A percentile compares a stretch with the other conserved stretches of the same genome.
Conservation (phyloP, 2,797 vertebrate species). For the Tenualosa ilisha region DNA sequence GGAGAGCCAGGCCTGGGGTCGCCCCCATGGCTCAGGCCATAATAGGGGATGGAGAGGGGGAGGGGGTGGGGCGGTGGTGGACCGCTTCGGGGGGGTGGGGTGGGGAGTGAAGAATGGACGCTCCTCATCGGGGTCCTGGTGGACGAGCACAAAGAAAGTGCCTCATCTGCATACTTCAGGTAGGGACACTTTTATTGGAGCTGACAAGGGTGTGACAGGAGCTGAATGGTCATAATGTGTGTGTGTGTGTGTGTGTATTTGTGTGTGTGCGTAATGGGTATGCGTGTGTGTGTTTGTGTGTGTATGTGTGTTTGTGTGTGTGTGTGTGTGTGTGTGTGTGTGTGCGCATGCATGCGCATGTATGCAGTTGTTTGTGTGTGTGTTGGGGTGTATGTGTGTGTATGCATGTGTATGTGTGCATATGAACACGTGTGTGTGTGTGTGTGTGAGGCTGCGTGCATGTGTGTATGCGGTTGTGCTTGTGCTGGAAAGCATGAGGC, state of each 20-base stretch:
- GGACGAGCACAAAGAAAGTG: conserved; percentile 82
- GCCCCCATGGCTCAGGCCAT: conserved; percentile 82
- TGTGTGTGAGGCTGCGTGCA: conserved; percentile 30
- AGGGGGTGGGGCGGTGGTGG: conserved; percentile 64
- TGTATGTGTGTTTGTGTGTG: conserved; percentile 30
- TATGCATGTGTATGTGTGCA: conserved; percentile 23
- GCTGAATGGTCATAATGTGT: conserved; percentile 73
- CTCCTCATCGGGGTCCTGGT: conserved; percentile 62
- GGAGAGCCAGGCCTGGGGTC: conserved; percentile 84
- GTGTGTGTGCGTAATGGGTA: conserved; percentile 16
- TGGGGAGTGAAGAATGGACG: conserved; percentile 80
- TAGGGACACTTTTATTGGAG: conserved; percentile 94
- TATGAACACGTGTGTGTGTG: conserved; percentile 26
- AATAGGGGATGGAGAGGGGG: conserved; percentile 75
- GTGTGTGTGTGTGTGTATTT: conserved; percentile 7
- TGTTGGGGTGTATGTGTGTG: conserved; percentile 32
- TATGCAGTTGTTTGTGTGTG: conserved; percentile 30
- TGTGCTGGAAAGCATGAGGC: neutral
- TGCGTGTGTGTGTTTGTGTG: conserved; percentile 28
- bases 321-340: conserved; percentile 29
- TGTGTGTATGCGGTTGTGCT: conserved; percentile 19
- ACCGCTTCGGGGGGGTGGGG: conserved; percentile 43
- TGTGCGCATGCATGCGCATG: conserved; percentile 7
- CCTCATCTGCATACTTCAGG: conserved; percentile 98
- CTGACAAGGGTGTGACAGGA: conserved; percentile 94